Base-by-base conservation (phyloP, 2,888 invertebrate genomes). In the Colletes collaris region DNA sequence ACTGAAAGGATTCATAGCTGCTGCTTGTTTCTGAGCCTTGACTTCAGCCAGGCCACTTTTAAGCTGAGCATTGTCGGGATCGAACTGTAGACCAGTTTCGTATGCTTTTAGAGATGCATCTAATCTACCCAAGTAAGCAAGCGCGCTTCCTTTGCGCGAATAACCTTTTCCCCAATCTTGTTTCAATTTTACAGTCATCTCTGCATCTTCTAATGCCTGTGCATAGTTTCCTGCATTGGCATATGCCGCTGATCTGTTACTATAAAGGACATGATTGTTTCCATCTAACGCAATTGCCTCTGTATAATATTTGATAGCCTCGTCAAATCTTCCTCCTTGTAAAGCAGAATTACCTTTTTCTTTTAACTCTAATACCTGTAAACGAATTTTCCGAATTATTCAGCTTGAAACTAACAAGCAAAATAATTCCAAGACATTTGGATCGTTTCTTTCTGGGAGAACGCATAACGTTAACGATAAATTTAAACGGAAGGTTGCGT, bases 181-280 rank as follows among this genome's bases (percentile, higher is more conserved):
- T 92, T 98, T 97, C 16, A 98, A 88, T 63, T 95, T 93, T 8
- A 98, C 94, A 0, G 97, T 97, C 91, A 96, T 96, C 80, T 98
- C 96, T 0, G 98, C 98, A 94, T 98, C 98, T 83, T 95, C 94
- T 44, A 98, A 93, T 0, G 98, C 97, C 79, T 95, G 94, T 2
- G 93, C 92, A 90, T 96, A 98, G 82, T 96, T 95, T 37, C 95
- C 95, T 60, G 96, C 95, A 93, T 98, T 98, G 1, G 97, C 97
- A 90, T 96, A 96, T 6, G 98, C 98, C 6, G 98, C 98, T 0
- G 98, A 98, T 71, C 98, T 95, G 93, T 98, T 98, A 88, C 98
- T 98, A 90, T 95, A 98, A 37, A 98, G 94, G 90, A 98, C 97
- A 94, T 98, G 97, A 94, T 98, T 98, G 52, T 94, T 95, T 0